Evolutionary conservation across 2,888 invertebrate genomes (phyloP).

Genomic region (Andrena haemorrhoa): DNA sequence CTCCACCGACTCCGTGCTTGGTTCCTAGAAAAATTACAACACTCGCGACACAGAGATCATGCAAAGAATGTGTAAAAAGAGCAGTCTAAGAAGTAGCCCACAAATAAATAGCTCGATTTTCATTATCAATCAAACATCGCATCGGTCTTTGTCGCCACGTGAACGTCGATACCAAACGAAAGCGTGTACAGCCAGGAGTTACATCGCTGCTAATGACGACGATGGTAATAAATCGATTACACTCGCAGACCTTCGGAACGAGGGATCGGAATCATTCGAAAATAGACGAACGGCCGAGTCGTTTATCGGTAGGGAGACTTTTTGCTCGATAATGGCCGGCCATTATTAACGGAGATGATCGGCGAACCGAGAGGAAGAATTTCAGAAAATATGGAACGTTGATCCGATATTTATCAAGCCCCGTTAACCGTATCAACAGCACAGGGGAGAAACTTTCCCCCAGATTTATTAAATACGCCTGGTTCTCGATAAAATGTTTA

Average conservation of each 20-base stretch:
- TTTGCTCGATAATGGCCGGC: constrained; percentile 19
- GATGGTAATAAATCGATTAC: constrained; percentile 63
- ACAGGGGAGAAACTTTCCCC: neutral
- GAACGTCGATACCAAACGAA: constrained; percentile 48
- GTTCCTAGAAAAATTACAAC: neutral
- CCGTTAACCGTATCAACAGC: constrained; percentile 22
- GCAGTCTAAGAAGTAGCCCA: neutral
- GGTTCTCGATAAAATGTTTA: constrained; percentile 26
- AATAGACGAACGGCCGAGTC: neutral
- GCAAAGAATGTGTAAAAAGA: neutral
- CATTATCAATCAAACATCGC: constrained; percentile 51
- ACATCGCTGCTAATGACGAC: constrained; percentile 56
- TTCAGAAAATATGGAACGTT: constrained; percentile 32
- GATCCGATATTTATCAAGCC: constrained; percentile 30
- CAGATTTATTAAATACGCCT: constrained; percentile 34
- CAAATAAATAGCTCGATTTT: neutral
- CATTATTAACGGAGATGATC: constrained; percentile 29
- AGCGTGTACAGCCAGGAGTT: constrained; percentile 48
- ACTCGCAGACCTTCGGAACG: neutral
- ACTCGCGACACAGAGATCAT: neutral
- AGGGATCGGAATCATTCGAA: constrained; percentile 1
- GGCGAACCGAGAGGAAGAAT: constrained; percentile 47
- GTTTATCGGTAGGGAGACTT: constrained; percentile 31
- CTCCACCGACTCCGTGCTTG: neutral
- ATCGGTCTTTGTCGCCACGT: constrained; percentile 14